Evolutionary conservation across 2,113 vertebrate genomes (phyloP), one percentile per base, ranked within the genome.

Genomic region (Clarias batrachus): DNA sequence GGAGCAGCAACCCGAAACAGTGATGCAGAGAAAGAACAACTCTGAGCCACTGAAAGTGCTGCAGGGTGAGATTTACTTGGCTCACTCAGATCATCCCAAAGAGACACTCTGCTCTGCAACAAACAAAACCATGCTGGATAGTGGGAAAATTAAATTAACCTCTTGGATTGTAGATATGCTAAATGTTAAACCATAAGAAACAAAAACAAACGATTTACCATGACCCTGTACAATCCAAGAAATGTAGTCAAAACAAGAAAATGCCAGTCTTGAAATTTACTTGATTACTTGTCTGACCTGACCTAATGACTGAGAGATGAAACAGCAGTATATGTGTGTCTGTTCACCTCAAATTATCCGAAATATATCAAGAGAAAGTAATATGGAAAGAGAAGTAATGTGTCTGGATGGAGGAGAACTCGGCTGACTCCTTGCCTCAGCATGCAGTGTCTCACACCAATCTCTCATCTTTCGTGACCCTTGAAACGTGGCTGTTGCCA

Each of bases 401-500:
- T 33, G 27, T 78, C 25, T 37, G 21, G 14, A 17, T 80, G 63
- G 54, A 59, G 27, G 23, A 86, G 84, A 70, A 41, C 77, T 86
- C 6, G 7, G 17, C 54, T 65, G 70, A 87, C 86, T 65, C 80
- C 27, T 83, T 5, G 10, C 12, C 17, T 82, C 68, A 62, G 54
- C 9, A 73, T 73, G 56, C 56, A 37, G 65, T 63, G 70, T 83
- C 70, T 77, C 23, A 16, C 60, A n/a, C 65, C 48, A 57, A 59
- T 70, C 57, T 77, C 70, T 65, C 25, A 25, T 81, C 83, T 74
- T 2, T 16, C 33, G 71, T 85, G 78, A 85, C 83, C 83, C 87
- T 65, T 56, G 56, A 76, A 76, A 76, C 14, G 9, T 17, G 14
- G 71, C 86, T 37, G 59, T 87, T 87, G 80, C 80, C 85, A 87